Percentiles rank a stretch among this genome's conserved stretches.
Evolutionary conservation across 2,797 vertebrate species (phyloP).

Genomic region (Tangara arthus): DNA sequence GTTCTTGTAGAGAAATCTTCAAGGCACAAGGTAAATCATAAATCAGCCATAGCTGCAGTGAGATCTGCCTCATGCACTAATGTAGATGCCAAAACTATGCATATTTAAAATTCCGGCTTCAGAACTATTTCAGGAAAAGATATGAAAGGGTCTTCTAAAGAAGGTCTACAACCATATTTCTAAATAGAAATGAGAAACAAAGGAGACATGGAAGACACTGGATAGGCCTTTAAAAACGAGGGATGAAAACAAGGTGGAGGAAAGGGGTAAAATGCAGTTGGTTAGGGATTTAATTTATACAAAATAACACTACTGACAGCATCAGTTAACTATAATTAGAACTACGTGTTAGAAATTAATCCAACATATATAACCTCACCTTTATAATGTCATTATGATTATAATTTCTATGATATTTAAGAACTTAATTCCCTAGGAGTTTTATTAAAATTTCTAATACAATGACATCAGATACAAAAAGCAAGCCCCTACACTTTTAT

Average conservation of each 20-base stretch:
- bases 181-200: neutral
- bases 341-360: neutral
- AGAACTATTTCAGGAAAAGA: neutral
- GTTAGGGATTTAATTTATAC: neutral
- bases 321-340: neutral
- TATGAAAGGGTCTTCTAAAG: neutral
- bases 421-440: neutral
- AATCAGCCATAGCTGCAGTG: neutral
- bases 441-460: neutral
- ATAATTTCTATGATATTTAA: neutral
- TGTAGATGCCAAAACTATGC: neutral
- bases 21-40: neutral
- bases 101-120: neutral
- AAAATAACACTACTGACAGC: neutral
- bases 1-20: neutral
- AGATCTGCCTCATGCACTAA: neutral
- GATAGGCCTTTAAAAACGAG: neutral
- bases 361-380: neutral
- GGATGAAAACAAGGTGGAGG: neutral
- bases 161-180: neutral
- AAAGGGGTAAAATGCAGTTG: neutral
- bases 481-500: neutral
- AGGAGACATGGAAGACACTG: neutral
- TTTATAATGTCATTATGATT: neutral
- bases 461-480: neutral